phyloP scores from a whole-genome alignment of 2,797 vertebrate genomes.

The Pangasius krempfi region DNA sequence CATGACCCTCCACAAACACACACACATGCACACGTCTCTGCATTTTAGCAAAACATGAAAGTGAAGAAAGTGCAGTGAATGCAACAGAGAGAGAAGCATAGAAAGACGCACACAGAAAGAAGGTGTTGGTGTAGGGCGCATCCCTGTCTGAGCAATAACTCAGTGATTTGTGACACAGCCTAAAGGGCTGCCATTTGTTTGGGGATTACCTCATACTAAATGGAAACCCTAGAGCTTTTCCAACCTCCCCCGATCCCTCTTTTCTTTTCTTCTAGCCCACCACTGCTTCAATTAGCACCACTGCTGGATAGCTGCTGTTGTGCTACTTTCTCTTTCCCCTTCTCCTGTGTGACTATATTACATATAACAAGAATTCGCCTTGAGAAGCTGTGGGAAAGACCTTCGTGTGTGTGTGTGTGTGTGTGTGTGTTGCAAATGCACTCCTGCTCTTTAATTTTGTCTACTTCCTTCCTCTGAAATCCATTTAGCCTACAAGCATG shows the following conservation, averaged over 20 bases:
- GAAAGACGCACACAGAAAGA: background rate
- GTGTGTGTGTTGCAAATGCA: background rate
- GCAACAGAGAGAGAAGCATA: background rate
- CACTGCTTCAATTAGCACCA: slow-evolving; percentile 44
- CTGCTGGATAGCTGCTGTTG: slow-evolving; percentile 31
- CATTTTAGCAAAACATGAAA: background rate
- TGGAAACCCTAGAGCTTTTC: slow-evolving; percentile 52
- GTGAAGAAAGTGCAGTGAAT: background rate
- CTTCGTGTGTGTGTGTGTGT: background rate
- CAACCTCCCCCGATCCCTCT: slow-evolving; percentile 44
- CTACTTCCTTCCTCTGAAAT: background rate
- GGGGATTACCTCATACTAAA: slow-evolving; percentile 68
- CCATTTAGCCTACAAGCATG: background rate
- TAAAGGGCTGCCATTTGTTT: slow-evolving; percentile 60
- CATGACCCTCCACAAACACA: background rate
- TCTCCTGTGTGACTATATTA: background rate
- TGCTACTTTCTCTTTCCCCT: slow-evolving; percentile 4
- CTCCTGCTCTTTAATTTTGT: background rate
- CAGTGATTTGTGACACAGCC: slow-evolving; percentile 61
- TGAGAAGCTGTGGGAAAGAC: background rate
- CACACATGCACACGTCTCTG: background rate
- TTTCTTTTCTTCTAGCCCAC: background rate
- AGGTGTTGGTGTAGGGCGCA: slow-evolving; percentile 40
- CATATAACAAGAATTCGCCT: background rate
- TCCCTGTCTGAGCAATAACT: slow-evolving; percentile 52